Evolutionary conservation across 2,797 vertebrate genomes (phyloP).

Genomic region (Miichthys miiuy): DNA sequence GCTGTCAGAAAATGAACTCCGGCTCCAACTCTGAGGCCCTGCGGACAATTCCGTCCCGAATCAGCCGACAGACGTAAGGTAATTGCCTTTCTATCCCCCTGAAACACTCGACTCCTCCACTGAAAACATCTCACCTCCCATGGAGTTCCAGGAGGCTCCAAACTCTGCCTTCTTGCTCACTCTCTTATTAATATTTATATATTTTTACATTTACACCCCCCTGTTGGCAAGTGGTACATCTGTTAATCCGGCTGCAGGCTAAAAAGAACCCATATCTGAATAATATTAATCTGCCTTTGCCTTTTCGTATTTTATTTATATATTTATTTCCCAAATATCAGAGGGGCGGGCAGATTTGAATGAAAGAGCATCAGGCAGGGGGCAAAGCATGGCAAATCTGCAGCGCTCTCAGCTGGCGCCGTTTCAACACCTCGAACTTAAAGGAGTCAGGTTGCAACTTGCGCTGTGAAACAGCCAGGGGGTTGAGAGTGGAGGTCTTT

Average conservation of each 20-base stretch:
- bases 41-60: slow-evolving; percentile 77
- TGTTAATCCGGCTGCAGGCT: slow-evolving; percentile 84
- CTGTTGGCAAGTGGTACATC: slow-evolving; percentile 79
- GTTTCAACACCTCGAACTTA: slow-evolving; percentile 68
- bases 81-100: slow-evolving; percentile 86
- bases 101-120: slow-evolving; percentile 57
- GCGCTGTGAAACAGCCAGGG: slow-evolving; percentile 58
- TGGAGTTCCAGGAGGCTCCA: slow-evolving; percentile 69
- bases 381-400: slow-evolving; percentile 63
- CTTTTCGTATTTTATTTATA: slow-evolving; percentile 52
- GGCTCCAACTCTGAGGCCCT: slow-evolving; percentile 77
- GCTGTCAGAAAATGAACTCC: slow-evolving; percentile 69
- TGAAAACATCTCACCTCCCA: slow-evolving; percentile 72
- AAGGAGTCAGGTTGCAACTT: slow-evolving; percentile 62
- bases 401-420: slow-evolving; percentile 69
- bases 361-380: slow-evolving; percentile 60
- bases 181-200: slow-evolving; percentile 82
- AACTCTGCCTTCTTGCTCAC: slow-evolving; percentile 70
- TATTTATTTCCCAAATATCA: slow-evolving; percentile 72
- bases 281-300: slow-evolving; percentile 77
- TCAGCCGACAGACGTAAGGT: slow-evolving; percentile 81
- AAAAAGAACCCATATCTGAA: slow-evolving; percentile 73
- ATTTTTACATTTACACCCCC: slow-evolving; percentile 79
- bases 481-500: slow-evolving; percentile 53
- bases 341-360: slow-evolving; percentile 64